Percentiles rank a stretch among this genome's conserved stretches.
Evolutionary conservation across 2,113 vertebrate genomes (phyloP).

Genomic region (Saccopteryx bilineata): DNA sequence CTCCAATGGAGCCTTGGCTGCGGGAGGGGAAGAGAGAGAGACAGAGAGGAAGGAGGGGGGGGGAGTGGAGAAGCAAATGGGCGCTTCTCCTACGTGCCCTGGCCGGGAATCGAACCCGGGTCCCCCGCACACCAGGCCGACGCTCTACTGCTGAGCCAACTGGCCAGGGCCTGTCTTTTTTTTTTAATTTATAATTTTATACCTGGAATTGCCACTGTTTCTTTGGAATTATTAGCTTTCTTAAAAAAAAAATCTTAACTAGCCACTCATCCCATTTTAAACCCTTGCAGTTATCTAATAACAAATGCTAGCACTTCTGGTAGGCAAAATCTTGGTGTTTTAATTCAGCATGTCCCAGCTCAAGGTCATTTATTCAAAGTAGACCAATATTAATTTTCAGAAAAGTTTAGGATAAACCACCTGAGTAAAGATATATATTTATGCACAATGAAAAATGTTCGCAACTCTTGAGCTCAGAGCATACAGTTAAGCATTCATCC

Average conservation of each 20-base stretch:
- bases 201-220: neutral
- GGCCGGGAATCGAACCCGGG: no score
- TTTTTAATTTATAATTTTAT: conserved; percentile 14
- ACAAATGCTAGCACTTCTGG: neutral
- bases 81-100: no score
- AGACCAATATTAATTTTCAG: conserved; percentile 14
- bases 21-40: no score
- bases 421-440: conserved; percentile 25
- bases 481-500: neutral
- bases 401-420: neutral
- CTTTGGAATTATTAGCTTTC: neutral
- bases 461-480: neutral
- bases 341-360: neutral
- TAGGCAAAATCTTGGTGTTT: neutral
- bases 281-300: neutral
- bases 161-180: no score
- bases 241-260: conserved; percentile 21
- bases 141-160: no score
- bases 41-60: no score
- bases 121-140: no score
- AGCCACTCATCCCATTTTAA: neutral
- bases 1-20: no score
- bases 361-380: neutral
- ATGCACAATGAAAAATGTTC: neutral
- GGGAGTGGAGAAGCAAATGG: no score